These are phyloP conservation scores for Bugulina stolonifera DNA, from an alignment of 2,888 invertebrate species.

Conservation along the genomic window DNA sequence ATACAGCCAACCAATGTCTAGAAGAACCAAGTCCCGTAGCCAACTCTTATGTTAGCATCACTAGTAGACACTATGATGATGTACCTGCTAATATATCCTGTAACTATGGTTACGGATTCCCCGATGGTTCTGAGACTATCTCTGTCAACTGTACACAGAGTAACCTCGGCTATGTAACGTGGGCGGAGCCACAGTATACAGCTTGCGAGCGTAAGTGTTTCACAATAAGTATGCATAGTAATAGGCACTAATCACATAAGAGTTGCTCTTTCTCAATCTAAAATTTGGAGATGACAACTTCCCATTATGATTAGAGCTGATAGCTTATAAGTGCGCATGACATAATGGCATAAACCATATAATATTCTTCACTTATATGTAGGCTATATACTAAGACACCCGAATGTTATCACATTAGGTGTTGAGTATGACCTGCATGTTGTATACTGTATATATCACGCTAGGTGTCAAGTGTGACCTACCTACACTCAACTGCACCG, in stretches of 20 bases:
- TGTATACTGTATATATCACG: too few relatives aligned
- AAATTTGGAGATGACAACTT: too few relatives aligned
- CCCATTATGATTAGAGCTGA: too few relatives aligned
- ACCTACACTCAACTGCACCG: background rate
- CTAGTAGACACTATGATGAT: background rate
- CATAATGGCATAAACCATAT: too few relatives aligned
- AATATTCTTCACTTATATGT: too few relatives aligned
- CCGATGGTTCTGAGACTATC: background rate
- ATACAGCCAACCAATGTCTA: conserved; percentile 11
- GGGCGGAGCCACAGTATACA: background rate
- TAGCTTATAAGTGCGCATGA: too few relatives aligned
- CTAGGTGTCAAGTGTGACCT: background rate
- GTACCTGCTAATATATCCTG: background rate
- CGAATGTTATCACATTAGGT: too few relatives aligned
- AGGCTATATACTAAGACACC: too few relatives aligned
- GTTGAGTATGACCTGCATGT: background rate
- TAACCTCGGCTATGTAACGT: background rate
- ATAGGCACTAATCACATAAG: too few relatives aligned
- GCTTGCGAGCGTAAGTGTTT: background rate
- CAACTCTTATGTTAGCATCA: background rate
- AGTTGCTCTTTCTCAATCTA: too few relatives aligned
- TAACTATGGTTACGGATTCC: background rate
- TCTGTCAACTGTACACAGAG: background rate
- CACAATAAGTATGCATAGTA: too few relatives aligned
- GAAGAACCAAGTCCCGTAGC: conserved; percentile 6